Base-by-base conservation (phyloP, 2,888 invertebrate species). In the Drosophila paucipuncta region DNA sequence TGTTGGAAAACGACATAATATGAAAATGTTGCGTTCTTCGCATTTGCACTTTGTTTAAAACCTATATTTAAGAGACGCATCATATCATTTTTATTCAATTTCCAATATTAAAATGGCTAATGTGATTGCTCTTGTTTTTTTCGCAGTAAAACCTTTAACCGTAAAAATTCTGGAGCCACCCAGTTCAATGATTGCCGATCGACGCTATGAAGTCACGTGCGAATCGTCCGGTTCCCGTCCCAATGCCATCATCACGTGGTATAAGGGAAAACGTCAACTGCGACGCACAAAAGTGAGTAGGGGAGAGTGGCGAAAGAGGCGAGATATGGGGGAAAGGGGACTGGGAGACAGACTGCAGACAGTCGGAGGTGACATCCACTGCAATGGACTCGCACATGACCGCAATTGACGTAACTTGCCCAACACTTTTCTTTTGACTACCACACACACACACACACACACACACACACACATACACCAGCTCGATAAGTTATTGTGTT, bases 181-280 rank as follows among this genome's bases (percentile, higher is more conserved):
- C 87, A 94, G 94, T 87, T 96, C 96, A 54, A 95, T 98, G 91
- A 96, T 97, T 59, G 97, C 97, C 16, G 97, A 97, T 91, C 95
- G 96, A 70, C 95, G 96, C 62, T 97, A 97, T 94, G 96, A 97
- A 93, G 96, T 98, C 70, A 95, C 96, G 63, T 98, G 98, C 92
- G 96, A 96, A 93, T 96, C 97, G 5, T 96, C 96, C 16, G 98
- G 98, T 83, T 97, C 97, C 59, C 94, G 97, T 76, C 97, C 98
- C 68, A 96, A 97, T 30, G 97, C 98, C 35, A 95, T 97, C 92
- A 96, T 98, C 93, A 96, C 97, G 22, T 98, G 98, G 98, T 97
- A 97, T 94, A 97, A 97, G 93, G 97, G 97, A 76, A 97, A 97
- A 92, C 94, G 97, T 71, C 96, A 96, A 91, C 95, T 97, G 79